Percentiles rank a stretch among this genome's conserved stretches.
These are phyloP conservation scores for Atractosteus spatula DNA, from an alignment of 2,113 vertebrate species.

Conservation along the genomic window DNA sequence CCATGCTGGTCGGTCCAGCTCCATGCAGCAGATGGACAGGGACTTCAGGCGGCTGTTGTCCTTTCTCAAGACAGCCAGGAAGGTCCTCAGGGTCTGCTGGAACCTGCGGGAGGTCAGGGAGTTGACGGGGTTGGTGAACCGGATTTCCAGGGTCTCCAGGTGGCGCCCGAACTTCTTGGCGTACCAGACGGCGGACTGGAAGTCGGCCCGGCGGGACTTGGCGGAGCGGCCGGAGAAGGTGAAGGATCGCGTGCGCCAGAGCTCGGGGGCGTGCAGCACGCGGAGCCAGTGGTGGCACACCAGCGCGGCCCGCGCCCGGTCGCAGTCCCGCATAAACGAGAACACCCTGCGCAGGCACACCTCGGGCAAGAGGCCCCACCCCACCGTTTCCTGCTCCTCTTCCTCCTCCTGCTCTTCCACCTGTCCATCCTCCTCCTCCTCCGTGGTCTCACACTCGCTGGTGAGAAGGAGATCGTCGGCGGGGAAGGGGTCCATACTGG, in stretches of 20 bases:
- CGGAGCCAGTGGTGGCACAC: slow-evolving; percentile 67
- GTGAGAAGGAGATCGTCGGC: no score
- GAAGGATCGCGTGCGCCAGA: slow-evolving; percentile 65
- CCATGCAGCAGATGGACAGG: slow-evolving; percentile 56
- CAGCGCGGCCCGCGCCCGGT: slow-evolving; percentile 56
- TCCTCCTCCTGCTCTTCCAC: neutral
- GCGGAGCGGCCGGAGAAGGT: slow-evolving; percentile 53
- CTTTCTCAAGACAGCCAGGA: slow-evolving; percentile 55
- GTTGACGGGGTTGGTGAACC: slow-evolving; percentile 52
- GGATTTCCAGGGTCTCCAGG: slow-evolving; percentile 62
- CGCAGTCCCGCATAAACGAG: slow-evolving; percentile 56
- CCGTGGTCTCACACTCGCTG: no score
- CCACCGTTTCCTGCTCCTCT: neutral
- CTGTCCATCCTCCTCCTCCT: neutral
- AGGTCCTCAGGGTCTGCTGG: slow-evolving; percentile 52
- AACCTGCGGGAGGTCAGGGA: slow-evolving; percentile 53
- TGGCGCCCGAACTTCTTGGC: slow-evolving; percentile 61
- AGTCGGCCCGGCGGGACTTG: slow-evolving; percentile 28
- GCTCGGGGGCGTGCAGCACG: slow-evolving; percentile 54
- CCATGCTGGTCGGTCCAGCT: slow-evolving; percentile 60
- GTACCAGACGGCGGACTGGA: slow-evolving; percentile 55
- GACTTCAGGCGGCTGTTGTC: slow-evolving; percentile 49
- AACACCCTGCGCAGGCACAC: slow-evolving; percentile 60
- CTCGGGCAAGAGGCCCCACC: slow-evolving; percentile 58
- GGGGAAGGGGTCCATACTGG: no score